Base-by-base conservation (phyloP, 2,888 invertebrate genomes). In the Electrophaes corylata region DNA sequence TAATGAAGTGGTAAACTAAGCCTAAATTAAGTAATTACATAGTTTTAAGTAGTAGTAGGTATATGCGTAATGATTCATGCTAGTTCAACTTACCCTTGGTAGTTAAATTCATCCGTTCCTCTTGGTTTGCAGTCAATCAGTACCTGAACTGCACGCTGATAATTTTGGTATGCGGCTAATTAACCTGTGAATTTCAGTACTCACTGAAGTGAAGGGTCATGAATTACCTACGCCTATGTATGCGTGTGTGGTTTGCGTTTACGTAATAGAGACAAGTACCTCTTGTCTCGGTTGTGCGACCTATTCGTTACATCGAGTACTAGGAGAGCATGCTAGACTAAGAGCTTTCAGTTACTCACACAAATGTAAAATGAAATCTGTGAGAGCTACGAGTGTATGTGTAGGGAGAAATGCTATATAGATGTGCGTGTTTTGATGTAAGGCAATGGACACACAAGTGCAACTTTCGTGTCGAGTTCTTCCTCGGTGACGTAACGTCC, bases 21-120 rank as follows among this genome's bases (percentile, higher is more conserved):
- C 14, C 16, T 44, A 29, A 23, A 39, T n/a, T n/a, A n/a, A n/a
- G n/a, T n/a, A n/a, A 29, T 29, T 29, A 29, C 6, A 29, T 6
- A 29, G 26, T 29, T 29, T 10, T 0, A 29, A 29, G 26, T 10
- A 29, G 10, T 6, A 29, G 3, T 4, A 20, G 5, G 5, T 20
- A 20, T 20, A 20, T 20, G 20, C 5, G 5, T 20, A 20, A 20
- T 29, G 10, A 29, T 2, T 12, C 12, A 33, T 37, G 37, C 14
- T 40, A n/a, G 16, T 33, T 16, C 18, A 11, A 81, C 89, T 88
- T 73, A 91, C 91, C 88, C 70, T 84, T 91, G 70, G 91, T 91
- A 80, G 90, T 91, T 85, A 91, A 83, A 91, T 91, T 91, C 91
- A 91, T 91, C 78, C 90, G 90, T 83, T 75, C 84, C 86, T 86